Evolutionary conservation across 1,140 invertebrate species (phyloP), one percentile per base, ranked within the genome.

Genomic region (Dysdera silvatica): DNA sequence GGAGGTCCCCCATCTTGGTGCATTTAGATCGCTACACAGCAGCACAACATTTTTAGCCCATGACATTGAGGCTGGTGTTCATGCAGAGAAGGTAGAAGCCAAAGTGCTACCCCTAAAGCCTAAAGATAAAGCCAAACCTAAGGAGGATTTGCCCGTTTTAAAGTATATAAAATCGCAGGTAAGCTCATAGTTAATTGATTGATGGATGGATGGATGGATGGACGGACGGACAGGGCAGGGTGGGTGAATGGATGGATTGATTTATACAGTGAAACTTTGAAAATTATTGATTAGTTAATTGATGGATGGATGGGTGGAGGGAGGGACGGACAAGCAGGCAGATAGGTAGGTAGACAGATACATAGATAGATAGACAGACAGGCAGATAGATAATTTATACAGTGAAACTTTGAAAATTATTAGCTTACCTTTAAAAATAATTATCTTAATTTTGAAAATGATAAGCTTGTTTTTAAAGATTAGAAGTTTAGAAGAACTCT

Each of bases 141-240:
- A 83, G 68, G 84, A 89, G 26, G 77, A 78, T 59, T 73, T 77
- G 26, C 80, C 84, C 0, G 89, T 93, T 68, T 74, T 93, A 10
- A 93, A 91, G 74, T 95, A 94, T 69, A 81, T 95, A 28, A 89
- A 87, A 75, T 84, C 83, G 8, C 72, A 85, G 82, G 85, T 86
- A 76, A 10, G 35, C n/a, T n/a, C n/a, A n/a, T n/a, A n/a, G n/a
- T n/a, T n/a, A n/a, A n/a, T 70, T 65, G n/a, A n/a, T n/a, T n/a
- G n/a, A n/a, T n/a, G n/a, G n/a, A n/a, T n/a, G n/a, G n/a, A n/a
- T n/a, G n/a, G n/a, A n/a, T n/a, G n/a, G n/a, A n/a, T n/a, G n/a
- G n/a, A n/a, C n/a, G n/a, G n/a, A n/a, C n/a, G n/a, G n/a, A n/a
- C n/a, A n/a, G n/a, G n/a, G n/a, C n/a, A n/a, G n/a, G n/a, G n/a